A percentile compares a stretch with the other conserved stretches of the same genome.
These are phyloP conservation scores for Tolypeutes matacus DNA, from an alignment of 2,797 vertebrate genomes.

Conservation along the genomic window DNA sequence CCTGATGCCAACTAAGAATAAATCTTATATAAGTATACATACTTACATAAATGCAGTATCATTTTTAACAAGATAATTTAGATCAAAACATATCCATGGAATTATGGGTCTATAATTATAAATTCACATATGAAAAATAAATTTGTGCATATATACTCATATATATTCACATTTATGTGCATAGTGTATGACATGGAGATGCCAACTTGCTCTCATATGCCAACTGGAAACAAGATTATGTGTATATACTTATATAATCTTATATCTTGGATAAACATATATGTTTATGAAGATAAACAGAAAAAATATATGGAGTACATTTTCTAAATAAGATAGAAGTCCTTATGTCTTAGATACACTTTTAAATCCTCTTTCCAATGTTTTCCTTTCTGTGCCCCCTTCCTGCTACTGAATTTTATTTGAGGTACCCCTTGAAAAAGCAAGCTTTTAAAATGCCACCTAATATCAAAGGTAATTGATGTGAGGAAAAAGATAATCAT, in stretches of 20 bases:
- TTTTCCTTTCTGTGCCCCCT: slow-evolving; percentile 24
- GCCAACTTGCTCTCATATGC: slow-evolving; percentile 74
- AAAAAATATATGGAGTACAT: slow-evolving; percentile 60
- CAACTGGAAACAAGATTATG: slow-evolving; percentile 79
- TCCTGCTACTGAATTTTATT: slow-evolving; percentile 1
- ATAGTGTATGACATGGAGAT: slow-evolving; percentile 63
- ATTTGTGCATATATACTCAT: slow-evolving; percentile 79
- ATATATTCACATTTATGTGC: slow-evolving; percentile 75
- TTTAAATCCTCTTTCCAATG: slow-evolving; percentile 51
- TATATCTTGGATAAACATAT: slow-evolving; percentile 77
- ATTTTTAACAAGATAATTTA: slow-evolving; percentile 77
- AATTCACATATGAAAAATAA: slow-evolving; percentile 79
- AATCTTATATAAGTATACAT: slow-evolving; percentile 75
- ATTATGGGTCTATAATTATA: slow-evolving; percentile 65
- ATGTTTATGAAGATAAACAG: slow-evolving; percentile 80
- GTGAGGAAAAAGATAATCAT: not conserved
- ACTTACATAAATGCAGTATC: slow-evolving; percentile 76
- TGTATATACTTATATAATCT: slow-evolving; percentile 74
- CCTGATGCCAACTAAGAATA: slow-evolving; percentile 76
- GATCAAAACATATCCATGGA: slow-evolving; percentile 76
- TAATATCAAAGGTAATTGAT: not conserved
- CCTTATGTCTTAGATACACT: slow-evolving; percentile 62
- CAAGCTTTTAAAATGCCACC: slow-evolving; percentile 1
- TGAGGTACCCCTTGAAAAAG: slow-evolving; percentile 42
- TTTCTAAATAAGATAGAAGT: slow-evolving; percentile 70